Evolutionary conservation across 2,888 invertebrate genomes (phyloP), one percentile per base, ranked within the genome.

Genomic region (Drosophila silvestris): DNA sequence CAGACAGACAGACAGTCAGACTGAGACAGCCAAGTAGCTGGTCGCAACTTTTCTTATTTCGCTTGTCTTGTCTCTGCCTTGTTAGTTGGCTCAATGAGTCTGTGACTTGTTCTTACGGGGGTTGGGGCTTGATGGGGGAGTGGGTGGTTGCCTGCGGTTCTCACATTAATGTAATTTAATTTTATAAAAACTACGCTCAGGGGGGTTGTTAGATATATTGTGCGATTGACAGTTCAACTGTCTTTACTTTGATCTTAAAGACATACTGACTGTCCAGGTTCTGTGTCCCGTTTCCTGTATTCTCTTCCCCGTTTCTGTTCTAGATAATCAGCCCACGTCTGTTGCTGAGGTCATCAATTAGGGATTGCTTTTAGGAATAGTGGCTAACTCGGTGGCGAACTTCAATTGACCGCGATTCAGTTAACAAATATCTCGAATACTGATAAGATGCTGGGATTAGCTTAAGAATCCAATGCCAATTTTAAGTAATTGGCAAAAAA

Each of bases 111-210:
- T 59, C 50, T 67, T 47, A 4, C 47, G 9, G 5, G 12, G 26
- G 28, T 22, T 32, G 28, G 50, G 47, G 26, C 56, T 62, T 26
- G 22, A 41, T 35, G 41, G 22, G 50, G n/a, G 19, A 22, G 30
- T 32, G 53, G 30, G 37, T 41, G 65, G 61, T 57, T 58, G 74
- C 91, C 85, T 86, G 82, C 82, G 91, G 77, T 90, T 89, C 90
- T 77, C 91, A 91, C 87, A 91, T 87, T 91, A 87, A 90, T 82
- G 90, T 87, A 91, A 87, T 87, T 91, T 91, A 91, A 87, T 87
- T 87, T 85, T 85, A 90, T 83, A 85, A 85, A 85, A 85, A 90
- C 85, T 78, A 61, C 84, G 84, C 86, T 77, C 60, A 14, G 70
- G 77, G 76, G 83, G 74, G 81, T 77, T 71, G 77, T 60, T 74